Evolutionary conservation across 2,113 vertebrate species (phyloP).

Genomic region (Corvus hawaiiensis): DNA sequence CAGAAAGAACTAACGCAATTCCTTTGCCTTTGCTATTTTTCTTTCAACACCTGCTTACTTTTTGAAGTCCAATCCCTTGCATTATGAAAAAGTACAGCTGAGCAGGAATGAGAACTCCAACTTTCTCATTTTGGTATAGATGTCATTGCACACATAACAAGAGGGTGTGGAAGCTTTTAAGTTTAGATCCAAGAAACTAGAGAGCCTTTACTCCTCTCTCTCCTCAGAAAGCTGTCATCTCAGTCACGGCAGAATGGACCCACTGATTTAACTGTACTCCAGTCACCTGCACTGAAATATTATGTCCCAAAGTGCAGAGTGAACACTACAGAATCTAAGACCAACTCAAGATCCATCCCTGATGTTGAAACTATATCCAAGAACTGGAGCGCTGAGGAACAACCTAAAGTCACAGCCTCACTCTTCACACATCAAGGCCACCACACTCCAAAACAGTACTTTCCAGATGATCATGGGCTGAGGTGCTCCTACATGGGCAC

Average conservation of each 20-base stretch:
- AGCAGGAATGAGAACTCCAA: neutral
- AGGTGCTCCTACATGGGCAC: neutral
- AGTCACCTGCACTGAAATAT: neutral
- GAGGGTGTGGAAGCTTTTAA: neutral
- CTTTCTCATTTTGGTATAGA: neutral
- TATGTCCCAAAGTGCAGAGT: neutral
- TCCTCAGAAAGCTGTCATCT: neutral
- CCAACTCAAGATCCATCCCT: neutral
- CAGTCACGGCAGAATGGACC: neutral
- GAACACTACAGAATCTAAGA: neutral
- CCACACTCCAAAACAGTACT: neutral
- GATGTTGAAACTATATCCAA: neutral
- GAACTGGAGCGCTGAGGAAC: neutral
- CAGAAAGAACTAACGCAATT: neutral
- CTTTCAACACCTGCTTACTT: conserved; percentile 4
- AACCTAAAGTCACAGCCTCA: neutral
- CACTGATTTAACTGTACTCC: neutral
- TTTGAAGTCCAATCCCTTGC: neutral
- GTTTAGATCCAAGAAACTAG: neutral
- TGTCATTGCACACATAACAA: neutral
- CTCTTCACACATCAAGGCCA: neutral
- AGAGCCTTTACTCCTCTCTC: neutral
- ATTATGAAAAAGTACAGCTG: neutral
- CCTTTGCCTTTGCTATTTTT: neutral
- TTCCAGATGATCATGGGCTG: neutral